Evolutionary conservation across 2,113 vertebrate genomes (phyloP).

Genomic region (Mionectes macconnelli): DNA sequence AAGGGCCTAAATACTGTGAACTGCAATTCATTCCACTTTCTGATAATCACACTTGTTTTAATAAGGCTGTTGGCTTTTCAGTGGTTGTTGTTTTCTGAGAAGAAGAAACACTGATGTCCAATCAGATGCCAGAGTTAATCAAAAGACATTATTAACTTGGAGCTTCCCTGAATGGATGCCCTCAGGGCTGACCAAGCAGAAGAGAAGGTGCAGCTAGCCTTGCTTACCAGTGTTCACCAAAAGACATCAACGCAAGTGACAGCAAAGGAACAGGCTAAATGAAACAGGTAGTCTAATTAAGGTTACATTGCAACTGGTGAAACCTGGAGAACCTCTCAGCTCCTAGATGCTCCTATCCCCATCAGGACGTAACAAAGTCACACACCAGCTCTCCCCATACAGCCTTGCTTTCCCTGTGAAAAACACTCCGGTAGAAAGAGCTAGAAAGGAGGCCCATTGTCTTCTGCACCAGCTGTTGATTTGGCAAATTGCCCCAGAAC

Average conservation of each 20-base stretch:
- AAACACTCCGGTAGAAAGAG: not conserved
- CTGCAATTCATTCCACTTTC: not conserved
- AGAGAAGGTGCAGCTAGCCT: not conserved
- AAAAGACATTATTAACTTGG: not conserved
- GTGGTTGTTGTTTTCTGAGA: not conserved
- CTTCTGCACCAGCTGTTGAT: not conserved
- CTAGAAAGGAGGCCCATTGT: not conserved
- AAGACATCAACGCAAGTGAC: not conserved
- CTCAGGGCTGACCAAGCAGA: not conserved
- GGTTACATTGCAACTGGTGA: rapidly evolving
- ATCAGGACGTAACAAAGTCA: not conserved
- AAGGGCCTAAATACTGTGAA: not conserved
- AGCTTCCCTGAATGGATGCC: not conserved
- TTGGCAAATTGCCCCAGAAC: not conserved
- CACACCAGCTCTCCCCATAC: not conserved
- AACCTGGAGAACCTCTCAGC: not conserved
- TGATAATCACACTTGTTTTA: not conserved
- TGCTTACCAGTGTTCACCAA: not conserved
- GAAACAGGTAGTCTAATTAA: not conserved
- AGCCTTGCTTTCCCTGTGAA: not conserved
- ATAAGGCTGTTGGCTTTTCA: not conserved
- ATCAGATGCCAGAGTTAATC: not conserved
- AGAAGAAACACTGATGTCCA: not conserved
- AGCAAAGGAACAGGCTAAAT: not conserved
- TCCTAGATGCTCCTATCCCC: not conserved